Conservation (phyloP, 2,888 invertebrate species). For the Sisyra terminalis region DNA sequence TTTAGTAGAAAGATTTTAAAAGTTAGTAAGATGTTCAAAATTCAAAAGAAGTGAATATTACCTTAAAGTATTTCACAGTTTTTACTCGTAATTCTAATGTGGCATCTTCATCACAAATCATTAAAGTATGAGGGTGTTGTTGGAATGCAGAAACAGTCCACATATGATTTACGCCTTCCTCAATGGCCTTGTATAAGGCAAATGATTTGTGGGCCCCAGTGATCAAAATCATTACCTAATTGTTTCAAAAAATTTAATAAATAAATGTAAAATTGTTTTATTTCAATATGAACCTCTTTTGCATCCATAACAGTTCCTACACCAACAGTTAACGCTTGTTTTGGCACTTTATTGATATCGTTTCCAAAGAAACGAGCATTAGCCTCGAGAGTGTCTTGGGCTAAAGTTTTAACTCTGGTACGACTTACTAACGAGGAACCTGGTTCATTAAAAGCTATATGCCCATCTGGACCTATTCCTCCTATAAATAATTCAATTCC, state of each 20-base stretch:
- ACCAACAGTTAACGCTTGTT: slow-evolving; percentile 91
- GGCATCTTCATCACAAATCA: slow-evolving; percentile 95
- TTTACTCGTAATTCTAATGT: slow-evolving; percentile 92
- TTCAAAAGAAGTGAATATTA: slow-evolving; percentile 19
- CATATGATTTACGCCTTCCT: slow-evolving; percentile 98
- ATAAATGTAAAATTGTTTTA: not conserved
- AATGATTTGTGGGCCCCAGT: slow-evolving; percentile 93
- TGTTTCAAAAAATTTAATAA: slow-evolving; percentile 6
- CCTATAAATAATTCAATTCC: slow-evolving; percentile 93
- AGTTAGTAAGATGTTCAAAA: too few relatives aligned
- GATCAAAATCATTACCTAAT: slow-evolving; percentile 87
- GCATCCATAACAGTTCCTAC: slow-evolving; percentile 99
- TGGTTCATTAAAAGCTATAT: slow-evolving; percentile 98
- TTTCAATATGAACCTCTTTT: slow-evolving; percentile 52
- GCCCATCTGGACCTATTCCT: slow-evolving; percentile 98
- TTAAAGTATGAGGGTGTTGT: slow-evolving; percentile 80
- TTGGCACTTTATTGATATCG: slow-evolving; percentile 86
- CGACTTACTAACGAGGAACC: slow-evolving; percentile 91
- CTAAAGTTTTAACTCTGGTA: slow-evolving; percentile 91
- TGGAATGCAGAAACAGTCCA: slow-evolving; percentile 99
- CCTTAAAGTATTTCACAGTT: slow-evolving; percentile 98
- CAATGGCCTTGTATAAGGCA: slow-evolving; percentile 93
- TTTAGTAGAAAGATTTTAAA: too few relatives aligned
- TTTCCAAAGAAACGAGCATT: slow-evolving; percentile 96
- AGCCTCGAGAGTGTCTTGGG: slow-evolving; percentile 91